Base-by-base conservation (phyloP, 2,888 invertebrate species). In the Nephrotoma flavescens region DNA sequence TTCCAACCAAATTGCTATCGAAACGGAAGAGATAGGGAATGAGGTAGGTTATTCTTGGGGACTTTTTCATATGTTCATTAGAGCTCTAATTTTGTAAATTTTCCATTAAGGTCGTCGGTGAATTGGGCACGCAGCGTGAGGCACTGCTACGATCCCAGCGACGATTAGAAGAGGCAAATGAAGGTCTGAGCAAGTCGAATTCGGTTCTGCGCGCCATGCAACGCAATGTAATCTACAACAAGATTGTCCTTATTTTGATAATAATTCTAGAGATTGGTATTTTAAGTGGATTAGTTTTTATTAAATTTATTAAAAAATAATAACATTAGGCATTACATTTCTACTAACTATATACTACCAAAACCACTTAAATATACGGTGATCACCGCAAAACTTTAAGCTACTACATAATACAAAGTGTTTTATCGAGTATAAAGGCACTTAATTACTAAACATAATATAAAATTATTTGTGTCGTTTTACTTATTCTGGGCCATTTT, bases 21-120 rank as follows among this genome's bases (percentile, higher is more conserved):
- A 97, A 92, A 96, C 96, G 0, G 97, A 97, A 91, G 93, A 94
- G 89, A 94, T 97, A 88, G 97, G 96, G 6, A 94, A 94, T 0
- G 95, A 95, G 90, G 92, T 91, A 86, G 19, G 83, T 41, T 6
- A 2, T 15, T 83, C n/a, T n/a, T n/a, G 19, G 2, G 9, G 19
- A 5, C 83, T 19, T 9, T 42, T 42, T 86, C 45, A 85, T 11
- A 47, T 41, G 42, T 31, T 31, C 47, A 31, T 57, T 31, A 86
- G 19, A 19, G 31, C 41, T 83, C 19, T 41, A 47, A 47, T 31
- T 19, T 83, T 83, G 19, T 4, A 15, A 41, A 87, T 41, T 42
- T 42, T 45, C 6, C 12, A 86, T 83, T 41, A 87, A 92, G 92
- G 96, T 96, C 1, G 93, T 97, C 6, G 93, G 94, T 0, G 97